Evolutionary conservation across 2,888 invertebrate genomes (phyloP).

Genomic region (Dysmachus trigonus): DNA sequence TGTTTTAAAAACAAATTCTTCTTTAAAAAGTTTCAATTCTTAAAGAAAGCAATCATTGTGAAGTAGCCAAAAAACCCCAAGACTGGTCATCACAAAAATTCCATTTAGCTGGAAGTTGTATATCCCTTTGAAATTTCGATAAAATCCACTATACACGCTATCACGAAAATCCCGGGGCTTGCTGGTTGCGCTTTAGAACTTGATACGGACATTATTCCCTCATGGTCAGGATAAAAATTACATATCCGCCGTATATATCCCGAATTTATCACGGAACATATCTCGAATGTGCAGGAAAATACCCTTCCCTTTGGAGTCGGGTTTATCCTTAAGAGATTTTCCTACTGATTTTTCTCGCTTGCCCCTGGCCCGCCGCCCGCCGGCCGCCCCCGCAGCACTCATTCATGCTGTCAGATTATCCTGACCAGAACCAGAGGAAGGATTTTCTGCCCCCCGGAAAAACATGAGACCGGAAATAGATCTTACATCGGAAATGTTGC

Average conservation of each 20-base stretch:
- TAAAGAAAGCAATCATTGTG: neutral
- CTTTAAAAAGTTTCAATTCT: neutral
- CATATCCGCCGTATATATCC: slow-evolving; percentile 45
- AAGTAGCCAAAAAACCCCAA: neutral
- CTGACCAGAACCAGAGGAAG: slow-evolving; percentile 7
- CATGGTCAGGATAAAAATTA: slow-evolving; percentile 46
- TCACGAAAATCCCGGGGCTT: neutral
- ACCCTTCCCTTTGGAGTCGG: slow-evolving; percentile 31
- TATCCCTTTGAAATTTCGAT: slow-evolving; percentile 16
- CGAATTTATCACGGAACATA: slow-evolving; percentile 44
- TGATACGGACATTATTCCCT: slow-evolving; percentile 34
- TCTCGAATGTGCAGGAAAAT: slow-evolving; percentile 21
- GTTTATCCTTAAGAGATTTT: slow-evolving; percentile 40
- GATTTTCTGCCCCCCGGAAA: neutral
- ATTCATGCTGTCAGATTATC: slow-evolving; percentile 24
- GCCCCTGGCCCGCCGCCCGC: neutral
- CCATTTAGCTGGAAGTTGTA: slow-evolving; percentile 32
- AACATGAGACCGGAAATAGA: slow-evolving; percentile 31
- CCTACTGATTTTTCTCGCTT: slow-evolving; percentile 24
- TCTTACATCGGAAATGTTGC: slow-evolving; percentile 29
- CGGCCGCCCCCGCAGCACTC: neutral
- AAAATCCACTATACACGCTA: slow-evolving; percentile 32
- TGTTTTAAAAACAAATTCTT: neutral
- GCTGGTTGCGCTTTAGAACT: slow-evolving; percentile 2
- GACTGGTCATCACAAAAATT: slow-evolving; percentile 14